Evolutionary conservation across 1,140 invertebrate species (phyloP), one percentile per base, ranked within the genome.

Genomic region (Pissodes strobi): DNA sequence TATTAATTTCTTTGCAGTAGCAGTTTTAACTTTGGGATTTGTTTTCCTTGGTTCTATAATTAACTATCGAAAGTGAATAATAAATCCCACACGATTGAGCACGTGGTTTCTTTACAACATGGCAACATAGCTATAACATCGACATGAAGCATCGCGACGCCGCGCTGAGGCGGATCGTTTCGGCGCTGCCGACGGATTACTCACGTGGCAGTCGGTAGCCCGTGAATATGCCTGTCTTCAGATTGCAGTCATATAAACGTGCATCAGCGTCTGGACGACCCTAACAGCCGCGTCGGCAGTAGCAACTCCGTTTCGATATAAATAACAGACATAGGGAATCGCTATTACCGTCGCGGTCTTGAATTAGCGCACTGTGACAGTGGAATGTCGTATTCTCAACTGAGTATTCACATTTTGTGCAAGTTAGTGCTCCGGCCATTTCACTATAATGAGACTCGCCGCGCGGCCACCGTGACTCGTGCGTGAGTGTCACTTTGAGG

Each of bases 401-500:
- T 39, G 22, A 45, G 38, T 27, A n/a, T 25, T 57, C 19, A 15
- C 12, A 39, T n/a, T 10, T 15, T 38, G 58, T 15, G 19, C 13
- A 22, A 45, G 25, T 43, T 51, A 41, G 43, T 37, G 22, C 37
- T 51, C n/a, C n/a, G n/a, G n/a, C n/a, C n/a, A n/a, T n/a, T 46
- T 17, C 18, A 27, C 34, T 71, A 71, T 74, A 70, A 76, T 76
- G 73, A 72, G 70, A 70, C 52, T 66, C 59, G 71, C 59, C 48
- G 67, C 61, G 68, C 67, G 65, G 59, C 60, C 61, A 37, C 56
- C 61, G 69, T 58, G 56, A 68, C 66, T 67, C 56, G 69, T 61
- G 67, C 69, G 74, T 76, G 73, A 74, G 69, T 66, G 72, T 66
- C 65, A 68, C 67, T 78, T 67, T 76, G 81, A 84, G 85, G 84